Percentiles rank a stretch among this genome's conserved stretches.
phyloP scores from a whole-genome alignment of 2,113 vertebrate species.

The Pituophis catenifer region DNA sequence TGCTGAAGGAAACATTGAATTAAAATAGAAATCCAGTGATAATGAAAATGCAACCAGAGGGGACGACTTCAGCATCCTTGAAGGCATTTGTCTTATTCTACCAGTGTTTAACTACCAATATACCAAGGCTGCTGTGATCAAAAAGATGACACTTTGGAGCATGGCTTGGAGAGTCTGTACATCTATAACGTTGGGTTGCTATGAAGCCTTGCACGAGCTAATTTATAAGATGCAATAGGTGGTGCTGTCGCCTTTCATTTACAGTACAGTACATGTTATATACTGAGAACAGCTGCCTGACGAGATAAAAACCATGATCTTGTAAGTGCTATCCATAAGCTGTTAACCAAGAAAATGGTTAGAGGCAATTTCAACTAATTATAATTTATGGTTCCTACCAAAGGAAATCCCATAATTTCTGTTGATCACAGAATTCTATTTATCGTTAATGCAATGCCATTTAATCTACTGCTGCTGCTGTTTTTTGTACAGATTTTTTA shows the following conservation, averaged over 20 bases:
- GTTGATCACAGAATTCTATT: background rate
- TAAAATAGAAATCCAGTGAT: background rate
- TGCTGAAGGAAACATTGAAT: constrained; percentile 14
- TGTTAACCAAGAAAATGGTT: background rate
- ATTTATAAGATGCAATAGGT: background rate
- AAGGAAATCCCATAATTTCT: background rate
- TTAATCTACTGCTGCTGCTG: background rate
- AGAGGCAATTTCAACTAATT: constrained; percentile 3
- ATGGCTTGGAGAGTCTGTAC: background rate
- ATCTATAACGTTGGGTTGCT: background rate
- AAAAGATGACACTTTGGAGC: background rate
- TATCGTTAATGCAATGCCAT: background rate
- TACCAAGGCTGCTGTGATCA: background rate
- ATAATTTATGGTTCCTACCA: background rate
- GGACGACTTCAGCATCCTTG: background rate
- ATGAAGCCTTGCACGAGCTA: background rate
- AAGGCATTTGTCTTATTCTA: background rate
- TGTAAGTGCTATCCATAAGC: background rate
- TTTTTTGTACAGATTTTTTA: background rate
- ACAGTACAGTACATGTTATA: background rate
- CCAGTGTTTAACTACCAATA: background rate
- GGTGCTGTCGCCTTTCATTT: background rate
- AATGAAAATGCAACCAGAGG: background rate
- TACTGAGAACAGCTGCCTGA: background rate
- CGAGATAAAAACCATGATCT: background rate